Evolutionary conservation across 2,888 invertebrate genomes (phyloP).

Genomic region (Patella pellucida): DNA sequence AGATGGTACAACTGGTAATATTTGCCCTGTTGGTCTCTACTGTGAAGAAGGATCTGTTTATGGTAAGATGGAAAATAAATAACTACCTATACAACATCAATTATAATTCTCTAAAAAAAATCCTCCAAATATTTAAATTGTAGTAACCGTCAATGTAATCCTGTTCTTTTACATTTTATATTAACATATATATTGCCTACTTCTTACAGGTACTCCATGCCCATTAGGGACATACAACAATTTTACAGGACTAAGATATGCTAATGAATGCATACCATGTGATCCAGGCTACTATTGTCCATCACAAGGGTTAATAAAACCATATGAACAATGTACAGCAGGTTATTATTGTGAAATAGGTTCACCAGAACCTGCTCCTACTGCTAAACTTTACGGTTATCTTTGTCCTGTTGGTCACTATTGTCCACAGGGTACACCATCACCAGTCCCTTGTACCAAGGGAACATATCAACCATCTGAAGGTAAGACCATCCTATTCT

Average conservation of each 20-base stretch:
- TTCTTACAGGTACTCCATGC: conserved; percentile 49
- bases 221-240: conserved; percentile 64
- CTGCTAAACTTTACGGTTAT: conserved; percentile 57
- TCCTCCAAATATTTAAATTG: too few relatives aligned
- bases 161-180: too few relatives aligned
- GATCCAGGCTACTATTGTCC: conserved; percentile 63
- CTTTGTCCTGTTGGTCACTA: conserved; percentile 63
- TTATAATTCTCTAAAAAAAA: too few relatives aligned
- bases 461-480: conserved; percentile 61
- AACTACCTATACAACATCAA: too few relatives aligned
- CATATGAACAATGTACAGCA: conserved; percentile 54
- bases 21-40: conserved; percentile 63
- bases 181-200: not conserved
- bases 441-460: conserved; percentile 57
- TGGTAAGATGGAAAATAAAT: conserved; percentile 16
- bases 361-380: conserved; percentile 52
- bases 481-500: conserved; percentile 42
- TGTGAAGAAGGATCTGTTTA: conserved; percentile 51
- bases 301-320: conserved; percentile 48
- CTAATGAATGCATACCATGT: conserved; percentile 61
- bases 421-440: conserved; percentile 60
- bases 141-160: too few relatives aligned
- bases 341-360: conserved; percentile 63
- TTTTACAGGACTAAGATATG: conserved; percentile 55
- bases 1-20: conserved; percentile 59